Evolutionary conservation across 2,797 vertebrate genomes (phyloP).

Genomic region (Uromys caudimaculatus): DNA sequence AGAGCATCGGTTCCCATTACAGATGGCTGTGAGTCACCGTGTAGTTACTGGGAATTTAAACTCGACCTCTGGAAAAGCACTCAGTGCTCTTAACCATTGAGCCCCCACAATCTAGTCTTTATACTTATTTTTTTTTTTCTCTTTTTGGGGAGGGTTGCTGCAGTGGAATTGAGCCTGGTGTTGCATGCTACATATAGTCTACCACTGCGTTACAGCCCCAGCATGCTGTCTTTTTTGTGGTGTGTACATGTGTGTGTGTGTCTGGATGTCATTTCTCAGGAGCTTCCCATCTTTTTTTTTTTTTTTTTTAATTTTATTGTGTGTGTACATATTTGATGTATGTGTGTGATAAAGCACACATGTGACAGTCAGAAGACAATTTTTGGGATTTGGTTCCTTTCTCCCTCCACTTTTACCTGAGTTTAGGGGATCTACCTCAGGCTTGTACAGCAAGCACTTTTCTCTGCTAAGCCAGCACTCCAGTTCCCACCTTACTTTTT

Average conservation of each 20-base stretch:
- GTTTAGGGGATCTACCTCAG: neutral
- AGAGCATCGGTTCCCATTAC: neutral
- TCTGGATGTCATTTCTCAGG: neutral
- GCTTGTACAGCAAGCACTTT: neutral
- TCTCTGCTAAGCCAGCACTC: neutral
- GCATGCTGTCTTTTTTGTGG: neutral
- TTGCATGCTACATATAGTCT: too few species aligned
- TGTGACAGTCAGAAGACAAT: too few species aligned
- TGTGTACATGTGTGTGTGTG: neutral
- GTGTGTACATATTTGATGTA: neutral
- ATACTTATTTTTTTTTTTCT: neutral
- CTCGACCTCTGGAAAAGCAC: neutral
- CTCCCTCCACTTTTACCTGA: neutral
- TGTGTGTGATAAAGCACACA: neutral
- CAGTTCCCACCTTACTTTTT: neutral
- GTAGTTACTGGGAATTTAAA: neutral
- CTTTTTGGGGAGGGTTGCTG: neutral
- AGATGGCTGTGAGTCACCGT: neutral
- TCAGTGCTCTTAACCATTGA: neutral
- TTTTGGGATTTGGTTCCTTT: neutral
- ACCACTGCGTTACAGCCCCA: neutral
- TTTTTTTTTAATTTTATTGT: neutral
- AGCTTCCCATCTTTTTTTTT: neutral
- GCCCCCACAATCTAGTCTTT: neutral
- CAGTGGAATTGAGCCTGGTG: neutral